Evolutionary conservation across 1,140 invertebrate species (phyloP).

Genomic region (Tigriopus japonicus): DNA sequence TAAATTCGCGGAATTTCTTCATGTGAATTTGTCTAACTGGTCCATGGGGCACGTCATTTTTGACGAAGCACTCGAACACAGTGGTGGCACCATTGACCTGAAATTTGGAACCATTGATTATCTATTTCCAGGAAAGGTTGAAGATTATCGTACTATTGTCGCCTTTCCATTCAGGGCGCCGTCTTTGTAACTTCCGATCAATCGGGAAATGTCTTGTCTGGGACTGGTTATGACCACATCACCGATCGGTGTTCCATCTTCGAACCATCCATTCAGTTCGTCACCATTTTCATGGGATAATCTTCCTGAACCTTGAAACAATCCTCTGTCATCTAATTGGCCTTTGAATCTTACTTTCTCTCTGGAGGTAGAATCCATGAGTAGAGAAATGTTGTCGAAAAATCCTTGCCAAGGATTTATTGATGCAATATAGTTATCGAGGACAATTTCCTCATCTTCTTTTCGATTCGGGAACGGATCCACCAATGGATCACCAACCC

Average conservation of each 20-base stretch:
- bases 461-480: not conserved
- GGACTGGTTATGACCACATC: constrained; percentile 1
- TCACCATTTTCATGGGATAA: not conserved
- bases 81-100: not conserved
- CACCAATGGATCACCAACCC: not conserved
- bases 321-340: not conserved
- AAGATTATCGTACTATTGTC: not conserved
- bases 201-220: not conserved
- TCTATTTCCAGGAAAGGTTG: not conserved
- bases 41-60: not conserved
- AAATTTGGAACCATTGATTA: not conserved
- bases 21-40: constrained; percentile 2
- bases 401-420: not conserved
- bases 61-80: constrained; percentile 5
- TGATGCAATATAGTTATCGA: not conserved
- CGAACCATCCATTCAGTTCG: not conserved
- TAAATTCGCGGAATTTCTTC: constrained; percentile 12
- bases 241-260: not conserved
- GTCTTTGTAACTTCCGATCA: not conserved
- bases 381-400: not conserved
- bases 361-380: not conserved
- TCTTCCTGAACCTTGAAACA: not conserved
- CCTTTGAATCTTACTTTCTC: not conserved
- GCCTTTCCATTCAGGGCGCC: not conserved
- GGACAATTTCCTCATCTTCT: not conserved